Conservation (phyloP, 2,888 invertebrate genomes). For the Perizoma flavofasciatum region DNA sequence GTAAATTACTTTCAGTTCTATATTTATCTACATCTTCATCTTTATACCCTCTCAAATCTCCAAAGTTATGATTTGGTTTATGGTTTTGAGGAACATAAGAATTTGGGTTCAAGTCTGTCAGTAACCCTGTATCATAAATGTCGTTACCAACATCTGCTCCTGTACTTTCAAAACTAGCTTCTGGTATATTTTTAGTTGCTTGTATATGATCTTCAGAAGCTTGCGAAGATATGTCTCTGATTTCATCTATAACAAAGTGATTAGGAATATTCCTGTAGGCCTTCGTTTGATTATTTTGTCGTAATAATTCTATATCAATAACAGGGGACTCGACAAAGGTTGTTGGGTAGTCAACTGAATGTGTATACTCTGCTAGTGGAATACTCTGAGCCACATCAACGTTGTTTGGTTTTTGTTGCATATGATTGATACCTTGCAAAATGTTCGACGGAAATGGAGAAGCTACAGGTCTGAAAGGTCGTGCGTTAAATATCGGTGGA, state of each 20-base stretch:
- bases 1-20: conserved; percentile 73
- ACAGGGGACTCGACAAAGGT: conserved; percentile 88
- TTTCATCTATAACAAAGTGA: conserved; percentile 64
- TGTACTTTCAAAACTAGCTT: conserved; percentile 75
- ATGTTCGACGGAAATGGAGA: conserved; percentile 53
- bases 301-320: conserved; percentile 82
- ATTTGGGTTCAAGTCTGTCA: conserved; percentile 54
- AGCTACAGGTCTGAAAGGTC: conserved; percentile 76
- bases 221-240: conserved; percentile 81
- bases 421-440: conserved; percentile 62
- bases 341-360: conserved; percentile 89
- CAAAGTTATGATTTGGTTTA: conserved; percentile 56
- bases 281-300: conserved; percentile 64
- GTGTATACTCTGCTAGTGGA: conserved; percentile 86
- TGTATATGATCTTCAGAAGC: conserved; percentile 76
- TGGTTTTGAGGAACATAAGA: conserved; percentile 59
- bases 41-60: conserved; percentile 70
- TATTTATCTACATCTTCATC: conserved; percentile 76
- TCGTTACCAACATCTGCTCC: conserved; percentile 67
- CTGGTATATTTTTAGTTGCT: conserved; percentile 68
- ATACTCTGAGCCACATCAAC: conserved; percentile 86
- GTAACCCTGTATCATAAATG: conserved; percentile 60
- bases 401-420: conserved; percentile 60
- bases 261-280: conserved; percentile 71
- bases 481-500: conserved; percentile 85